Conservation (phyloP, 2,113 vertebrate genomes). For the Percopsis transmontana region DNA sequence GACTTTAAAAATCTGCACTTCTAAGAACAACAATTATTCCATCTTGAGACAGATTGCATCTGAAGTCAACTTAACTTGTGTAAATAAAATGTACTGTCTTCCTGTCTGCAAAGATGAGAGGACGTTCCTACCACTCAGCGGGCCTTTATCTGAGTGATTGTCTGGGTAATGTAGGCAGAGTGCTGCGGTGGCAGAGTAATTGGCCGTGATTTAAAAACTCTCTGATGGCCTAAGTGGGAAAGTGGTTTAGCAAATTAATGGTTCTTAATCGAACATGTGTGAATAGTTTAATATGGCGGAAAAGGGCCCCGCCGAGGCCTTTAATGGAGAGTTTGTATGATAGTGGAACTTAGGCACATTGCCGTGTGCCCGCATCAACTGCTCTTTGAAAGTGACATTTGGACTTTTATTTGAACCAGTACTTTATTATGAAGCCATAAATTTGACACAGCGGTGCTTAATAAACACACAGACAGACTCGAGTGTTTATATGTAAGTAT, state of each 20-base stretch:
- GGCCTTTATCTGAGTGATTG: constrained; percentile 46
- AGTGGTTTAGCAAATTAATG: constrained; percentile 59
- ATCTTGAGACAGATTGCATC: not conserved
- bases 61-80: not conserved
- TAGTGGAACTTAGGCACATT: no score
- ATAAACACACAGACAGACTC: not conserved
- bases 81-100: not conserved
- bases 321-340: constrained; percentile 7
- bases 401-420: constrained; percentile 19
- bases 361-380: no score
- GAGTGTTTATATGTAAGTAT: not conserved
- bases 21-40: not conserved
- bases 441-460: not conserved
- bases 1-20: no score
- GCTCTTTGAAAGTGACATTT: not conserved
- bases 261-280: constrained; percentile 60
- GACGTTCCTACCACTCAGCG: not conserved
- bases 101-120: constrained; percentile 18
- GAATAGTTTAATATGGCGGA: constrained; percentile 57
- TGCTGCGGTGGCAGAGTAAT: constrained; percentile 61
- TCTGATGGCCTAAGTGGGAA: constrained; percentile 63
- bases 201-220: constrained; percentile 69
- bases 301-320: constrained; percentile 47
- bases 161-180: constrained; percentile 56
- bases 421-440: not conserved